Conservation (phyloP, 2,797 vertebrate genomes). For the Pterois miles region DNA sequence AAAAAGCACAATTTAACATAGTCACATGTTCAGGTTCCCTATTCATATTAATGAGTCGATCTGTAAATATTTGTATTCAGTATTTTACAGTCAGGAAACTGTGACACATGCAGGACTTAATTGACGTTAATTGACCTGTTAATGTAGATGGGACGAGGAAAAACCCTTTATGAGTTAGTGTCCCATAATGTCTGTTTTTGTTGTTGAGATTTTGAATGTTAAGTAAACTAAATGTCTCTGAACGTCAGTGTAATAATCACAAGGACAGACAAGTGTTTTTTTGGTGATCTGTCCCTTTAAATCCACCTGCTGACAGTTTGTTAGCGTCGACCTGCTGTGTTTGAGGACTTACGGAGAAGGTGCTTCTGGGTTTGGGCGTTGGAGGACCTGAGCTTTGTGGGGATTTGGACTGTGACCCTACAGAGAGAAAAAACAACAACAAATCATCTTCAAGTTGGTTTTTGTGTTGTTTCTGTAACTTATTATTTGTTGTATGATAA, state of each 20-base stretch:
- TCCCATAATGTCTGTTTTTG: too few species aligned
- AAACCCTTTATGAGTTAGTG: background rate
- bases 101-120: background rate
- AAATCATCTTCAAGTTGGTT: too few species aligned
- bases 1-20: background rate
- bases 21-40: too few species aligned
- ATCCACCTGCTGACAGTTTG: background rate
- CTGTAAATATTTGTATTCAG: background rate
- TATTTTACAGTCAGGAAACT: background rate
- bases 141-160: background rate
- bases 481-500: too few species aligned
- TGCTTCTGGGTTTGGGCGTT: conserved; percentile 89
- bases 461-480: too few species aligned
- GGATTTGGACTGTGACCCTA: conserved; percentile 38
- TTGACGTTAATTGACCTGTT: background rate
- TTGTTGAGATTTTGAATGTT: background rate
- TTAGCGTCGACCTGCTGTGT: background rate
- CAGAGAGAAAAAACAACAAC: conserved; percentile 42
- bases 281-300: background rate
- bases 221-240: background rate
- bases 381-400: conserved; percentile 81
- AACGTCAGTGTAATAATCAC: background rate
- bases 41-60: background rate
- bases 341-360: conserved; percentile 83
- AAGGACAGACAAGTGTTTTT: background rate